Conservation (phyloP, 2,888 invertebrate species). For the Crematogaster levior region DNA sequence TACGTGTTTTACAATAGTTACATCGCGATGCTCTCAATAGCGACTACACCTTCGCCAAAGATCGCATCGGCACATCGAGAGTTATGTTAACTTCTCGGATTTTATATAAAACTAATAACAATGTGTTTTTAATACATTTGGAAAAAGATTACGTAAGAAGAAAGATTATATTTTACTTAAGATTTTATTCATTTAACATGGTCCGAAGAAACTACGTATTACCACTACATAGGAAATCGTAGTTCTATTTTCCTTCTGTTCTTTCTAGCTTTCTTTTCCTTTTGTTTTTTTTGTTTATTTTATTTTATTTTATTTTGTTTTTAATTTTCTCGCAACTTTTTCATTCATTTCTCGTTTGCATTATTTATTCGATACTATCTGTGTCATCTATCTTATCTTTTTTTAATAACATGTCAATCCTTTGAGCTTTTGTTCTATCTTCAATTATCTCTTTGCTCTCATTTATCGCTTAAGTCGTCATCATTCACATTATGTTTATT, state of each 20-base stretch:
- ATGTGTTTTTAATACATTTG: slow-evolving; percentile 28
- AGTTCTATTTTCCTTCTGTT: neutral
- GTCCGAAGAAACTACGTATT: slow-evolving; percentile 7
- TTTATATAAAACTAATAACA: slow-evolving; percentile 30
- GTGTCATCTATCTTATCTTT: neutral
- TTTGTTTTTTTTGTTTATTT: neutral
- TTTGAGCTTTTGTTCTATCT: slow-evolving; percentile 1
- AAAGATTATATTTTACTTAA: slow-evolving; percentile 29
- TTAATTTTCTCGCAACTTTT: neutral
- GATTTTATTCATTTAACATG: slow-evolving; percentile 30
- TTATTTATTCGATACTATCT: slow-evolving; percentile 1
- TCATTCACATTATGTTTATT: neutral
- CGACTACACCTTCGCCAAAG: neutral
- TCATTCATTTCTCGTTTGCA: neutral
- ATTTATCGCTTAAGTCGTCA: slow-evolving; percentile 6
- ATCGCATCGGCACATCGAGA: slow-evolving; percentile 1
- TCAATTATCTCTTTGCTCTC: neutral
- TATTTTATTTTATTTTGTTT: no score
- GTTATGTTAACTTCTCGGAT: slow-evolving; percentile 17
- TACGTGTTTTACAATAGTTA: slow-evolving; percentile 26
- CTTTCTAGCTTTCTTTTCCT: slow-evolving; percentile 15
- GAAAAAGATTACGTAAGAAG: slow-evolving; percentile 12
- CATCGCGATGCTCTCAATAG: neutral
- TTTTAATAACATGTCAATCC: neutral
- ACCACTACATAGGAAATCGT: neutral